Conservation (phyloP, 2,113 vertebrate genomes). For the Plecturocebus donacophilus region DNA sequence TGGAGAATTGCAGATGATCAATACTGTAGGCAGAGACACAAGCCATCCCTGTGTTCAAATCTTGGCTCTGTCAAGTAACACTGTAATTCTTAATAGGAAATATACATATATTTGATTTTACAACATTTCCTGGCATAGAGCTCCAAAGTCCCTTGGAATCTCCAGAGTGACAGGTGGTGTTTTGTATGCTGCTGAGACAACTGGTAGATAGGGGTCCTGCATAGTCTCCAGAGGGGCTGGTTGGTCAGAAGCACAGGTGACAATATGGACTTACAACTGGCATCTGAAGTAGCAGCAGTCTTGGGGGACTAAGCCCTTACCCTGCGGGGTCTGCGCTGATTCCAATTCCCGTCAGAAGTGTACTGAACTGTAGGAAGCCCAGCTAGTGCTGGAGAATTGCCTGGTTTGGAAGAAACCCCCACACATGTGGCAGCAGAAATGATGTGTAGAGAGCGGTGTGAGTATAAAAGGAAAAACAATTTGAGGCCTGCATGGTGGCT, state of each 20-base stretch:
- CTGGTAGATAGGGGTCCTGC: neutral
- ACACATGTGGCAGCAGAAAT: neutral
- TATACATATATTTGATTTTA: neutral
- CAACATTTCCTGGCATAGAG: neutral
- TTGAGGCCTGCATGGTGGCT: too few relatives aligned
- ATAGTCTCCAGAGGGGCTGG: neutral
- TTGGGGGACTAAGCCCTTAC: neutral
- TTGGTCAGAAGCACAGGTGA: neutral
- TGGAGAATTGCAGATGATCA: rapidly evolving
- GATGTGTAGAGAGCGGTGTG: neutral
- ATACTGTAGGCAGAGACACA: neutral
- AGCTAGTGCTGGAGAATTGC: neutral
- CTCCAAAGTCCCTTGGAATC: neutral
- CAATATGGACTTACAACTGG: neutral
- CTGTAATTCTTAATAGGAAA: neutral
- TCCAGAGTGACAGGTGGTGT: neutral
- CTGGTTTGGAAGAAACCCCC: neutral
- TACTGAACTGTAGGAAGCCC: neutral
- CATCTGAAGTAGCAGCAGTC: too few relatives aligned
- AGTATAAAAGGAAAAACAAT: neutral
- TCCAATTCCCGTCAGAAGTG: neutral
- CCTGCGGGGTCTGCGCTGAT: neutral
- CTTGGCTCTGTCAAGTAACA: neutral
- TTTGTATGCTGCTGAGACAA: neutral
- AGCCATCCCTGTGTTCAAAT: neutral